A percentile compares a stretch with the other conserved stretches of the same genome.
Evolutionary conservation across 2,113 vertebrate species (phyloP).

Genomic region (Catharus fuscescens): DNA sequence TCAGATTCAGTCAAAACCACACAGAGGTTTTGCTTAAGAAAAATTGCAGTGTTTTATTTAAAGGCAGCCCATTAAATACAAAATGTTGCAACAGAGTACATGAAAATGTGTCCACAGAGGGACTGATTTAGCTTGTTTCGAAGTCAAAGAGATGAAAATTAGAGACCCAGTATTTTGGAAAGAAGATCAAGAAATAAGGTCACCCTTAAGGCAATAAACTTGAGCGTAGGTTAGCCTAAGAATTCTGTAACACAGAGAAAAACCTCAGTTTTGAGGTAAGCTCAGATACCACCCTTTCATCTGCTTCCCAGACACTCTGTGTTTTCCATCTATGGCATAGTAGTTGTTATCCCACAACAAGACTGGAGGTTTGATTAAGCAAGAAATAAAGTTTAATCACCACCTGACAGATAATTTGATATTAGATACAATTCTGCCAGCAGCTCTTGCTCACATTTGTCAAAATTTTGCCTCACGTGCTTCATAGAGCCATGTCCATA

Average conservation of each 20-base stretch:
- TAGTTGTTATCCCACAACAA: neutral
- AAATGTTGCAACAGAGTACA: neutral
- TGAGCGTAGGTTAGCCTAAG: neutral
- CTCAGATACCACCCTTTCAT: neutral
- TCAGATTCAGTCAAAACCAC: neutral
- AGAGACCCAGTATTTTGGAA: neutral
- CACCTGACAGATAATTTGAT: neutral
- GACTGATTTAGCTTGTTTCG: neutral
- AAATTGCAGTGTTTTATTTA: neutral
- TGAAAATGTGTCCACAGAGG: neutral
- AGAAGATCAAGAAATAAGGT: neutral
- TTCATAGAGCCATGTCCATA: neutral
- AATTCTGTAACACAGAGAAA: neutral
- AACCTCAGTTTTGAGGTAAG: neutral
- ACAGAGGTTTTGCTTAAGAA: neutral
- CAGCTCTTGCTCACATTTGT: neutral
- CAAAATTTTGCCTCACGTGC: neutral
- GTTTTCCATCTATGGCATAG: constrained; percentile 5
- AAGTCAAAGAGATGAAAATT: neutral
- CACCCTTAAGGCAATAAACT: neutral
- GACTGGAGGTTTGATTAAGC: neutral
- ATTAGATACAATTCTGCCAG: neutral
- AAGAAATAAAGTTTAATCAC: neutral
- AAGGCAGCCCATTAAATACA: neutral
- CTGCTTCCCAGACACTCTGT: neutral